A percentile compares a stretch with the other conserved stretches of the same genome.
These are phyloP conservation scores for Camelus bactrianus DNA, from an alignment of 2,113 vertebrate genomes.

Conservation along the genomic window DNA sequence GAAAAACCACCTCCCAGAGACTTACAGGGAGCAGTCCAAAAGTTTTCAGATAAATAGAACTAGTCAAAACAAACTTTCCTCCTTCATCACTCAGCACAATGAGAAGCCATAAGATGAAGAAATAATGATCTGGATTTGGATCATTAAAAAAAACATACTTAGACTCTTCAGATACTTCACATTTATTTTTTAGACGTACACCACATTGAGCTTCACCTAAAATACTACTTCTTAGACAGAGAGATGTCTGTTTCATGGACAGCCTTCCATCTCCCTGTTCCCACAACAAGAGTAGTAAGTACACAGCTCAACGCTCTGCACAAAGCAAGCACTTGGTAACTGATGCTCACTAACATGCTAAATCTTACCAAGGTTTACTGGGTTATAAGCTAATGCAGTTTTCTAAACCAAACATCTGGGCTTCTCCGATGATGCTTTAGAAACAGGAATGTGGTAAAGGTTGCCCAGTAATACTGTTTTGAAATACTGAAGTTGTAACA, in stretches of 20 bases:
- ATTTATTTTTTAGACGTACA: constrained; percentile 79
- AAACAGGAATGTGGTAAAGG: constrained; percentile 30
- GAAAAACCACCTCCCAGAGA: constrained; percentile 37
- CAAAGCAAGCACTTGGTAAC: not conserved
- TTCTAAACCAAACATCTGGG: constrained; percentile 48
- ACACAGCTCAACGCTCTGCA: not conserved
- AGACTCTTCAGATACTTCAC: constrained; percentile 63
- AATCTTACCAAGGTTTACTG: not conserved
- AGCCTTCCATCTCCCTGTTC: not conserved
- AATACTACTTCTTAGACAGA: constrained; percentile 59
- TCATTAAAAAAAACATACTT: constrained; percentile 50
- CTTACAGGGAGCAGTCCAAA: constrained; percentile 53
- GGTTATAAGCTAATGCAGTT: constrained; percentile 29
- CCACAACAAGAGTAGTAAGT: not conserved
- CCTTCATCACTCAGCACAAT: constrained; percentile 39
- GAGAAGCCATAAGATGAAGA: constrained; percentile 15
- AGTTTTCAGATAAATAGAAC: not conserved
- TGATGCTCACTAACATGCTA: not conserved
- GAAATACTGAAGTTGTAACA: constrained; percentile 39
- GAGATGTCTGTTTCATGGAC: not conserved
- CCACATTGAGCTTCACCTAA: constrained; percentile 53
- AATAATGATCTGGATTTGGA: not conserved
- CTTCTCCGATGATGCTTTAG: constrained; percentile 21
- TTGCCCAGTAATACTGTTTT: not conserved
- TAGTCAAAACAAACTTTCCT: constrained; percentile 32